Base-by-base conservation (phyloP, 2,888 invertebrate species). In the Leucoma salicis region DNA sequence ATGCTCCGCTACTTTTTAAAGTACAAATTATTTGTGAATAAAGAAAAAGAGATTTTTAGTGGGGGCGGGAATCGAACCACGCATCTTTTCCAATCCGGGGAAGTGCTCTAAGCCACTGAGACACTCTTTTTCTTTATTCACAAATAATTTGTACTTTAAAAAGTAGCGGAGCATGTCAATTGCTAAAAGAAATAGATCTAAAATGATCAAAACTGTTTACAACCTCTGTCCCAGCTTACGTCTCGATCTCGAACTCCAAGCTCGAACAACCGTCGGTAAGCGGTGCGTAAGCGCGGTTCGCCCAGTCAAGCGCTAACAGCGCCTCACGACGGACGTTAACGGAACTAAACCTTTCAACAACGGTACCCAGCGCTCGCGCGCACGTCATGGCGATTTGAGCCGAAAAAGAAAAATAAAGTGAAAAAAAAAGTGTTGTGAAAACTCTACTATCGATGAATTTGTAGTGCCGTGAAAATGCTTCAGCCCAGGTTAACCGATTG, bases 401-500 rank as follows among this genome's bases (percentile, higher is more conserved):
- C 28, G 25, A 49, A 47, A 42, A 38, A 38, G 38, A 39, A 42
- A 45, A 41, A 39, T 46, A 48, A 53, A 40, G 24, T 41, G 18
- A 28, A 36, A 35, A 31, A 43, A 42, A 45, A 35, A 36, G 42
- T 60, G 78, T 78, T 74, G 56, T 65, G 57, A 50, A 49, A 53
- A n/a, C 49, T 56, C 62, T 55, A 65, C 66, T 61, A 24, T 67
- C 66, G 68, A 69, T 69, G 75, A 70, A 66, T 75, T 60, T 52
- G 27, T 56, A 53, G 62, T 59, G 60, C 46, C 48, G 59, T 61
- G 64, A 66, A 69, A 69, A 87, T 86, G 88, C 81, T 86, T 39
- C 85, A 85, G 69, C 85, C 85, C 32, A 86, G 85, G 78, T 77
- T 83, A 74, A 64, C 64, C 65, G 72, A 66, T 66, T 74, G 82